Percentiles rank a stretch among this genome's conserved stretches.
phyloP scores from a whole-genome alignment of 2,888 invertebrate genomes.

The Liodrosophila aerea region DNA sequence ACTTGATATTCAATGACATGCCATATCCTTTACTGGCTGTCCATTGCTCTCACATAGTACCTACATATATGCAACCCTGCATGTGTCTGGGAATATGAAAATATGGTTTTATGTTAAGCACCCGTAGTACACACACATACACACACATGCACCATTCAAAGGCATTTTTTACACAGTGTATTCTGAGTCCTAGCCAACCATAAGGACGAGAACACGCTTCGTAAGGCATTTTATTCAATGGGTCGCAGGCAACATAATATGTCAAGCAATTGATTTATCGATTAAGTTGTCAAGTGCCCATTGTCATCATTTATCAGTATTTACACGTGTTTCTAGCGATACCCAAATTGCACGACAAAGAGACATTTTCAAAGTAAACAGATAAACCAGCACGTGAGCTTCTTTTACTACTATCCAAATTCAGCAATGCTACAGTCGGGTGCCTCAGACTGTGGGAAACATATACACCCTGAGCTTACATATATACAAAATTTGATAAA shows the following conservation, averaged over 20 bases:
- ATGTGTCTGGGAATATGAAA: conserved; percentile 23
- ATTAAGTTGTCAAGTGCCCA: conserved; percentile 76
- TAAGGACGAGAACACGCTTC: conserved; percentile 3
- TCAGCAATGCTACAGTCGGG: neutral
- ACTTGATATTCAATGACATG: conserved; percentile 74
- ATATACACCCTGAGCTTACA: too few relatives aligned
- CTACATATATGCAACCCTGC: too few relatives aligned
- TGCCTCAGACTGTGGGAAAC: too few relatives aligned
- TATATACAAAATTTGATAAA: too few relatives aligned
- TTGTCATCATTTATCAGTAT: conserved; percentile 73
- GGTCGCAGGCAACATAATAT: conserved; percentile 63
- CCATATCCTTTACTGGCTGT: conserved; percentile 39
- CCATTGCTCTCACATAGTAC: conserved; percentile 23
- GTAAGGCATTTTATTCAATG: conserved; percentile 56
- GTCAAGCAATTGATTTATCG: conserved; percentile 76
- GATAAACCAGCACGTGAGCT: too few relatives aligned
- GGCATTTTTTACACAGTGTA: too few relatives aligned
- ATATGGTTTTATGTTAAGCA: conserved; percentile 25
- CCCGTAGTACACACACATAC: conserved; percentile 34
- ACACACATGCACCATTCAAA: conserved; percentile 36
- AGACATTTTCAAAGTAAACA: too few relatives aligned
- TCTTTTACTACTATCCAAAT: conserved; percentile 28
- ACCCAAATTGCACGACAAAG: neutral
- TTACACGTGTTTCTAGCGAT: conserved; percentile 59
- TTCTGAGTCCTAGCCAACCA: conserved; percentile 2